phyloP scores from a whole-genome alignment of 2,797 vertebrate species.

The Epinephelus coioides region DNA sequence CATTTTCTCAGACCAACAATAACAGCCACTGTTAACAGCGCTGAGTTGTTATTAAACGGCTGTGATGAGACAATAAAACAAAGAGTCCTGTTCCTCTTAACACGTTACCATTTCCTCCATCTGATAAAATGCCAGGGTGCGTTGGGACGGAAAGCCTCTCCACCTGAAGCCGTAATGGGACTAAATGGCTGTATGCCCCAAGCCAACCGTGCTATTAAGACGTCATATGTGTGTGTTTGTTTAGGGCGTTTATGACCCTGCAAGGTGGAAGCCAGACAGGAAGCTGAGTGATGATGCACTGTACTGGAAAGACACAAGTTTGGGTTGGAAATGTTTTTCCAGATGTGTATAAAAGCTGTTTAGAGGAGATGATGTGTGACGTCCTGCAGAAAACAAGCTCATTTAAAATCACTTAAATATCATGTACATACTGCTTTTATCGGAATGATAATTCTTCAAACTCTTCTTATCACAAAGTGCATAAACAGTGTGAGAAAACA shows the following conservation, averaged over 20 bases:
- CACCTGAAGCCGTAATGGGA: slow-evolving; percentile 41
- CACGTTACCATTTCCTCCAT: slow-evolving; percentile 50
- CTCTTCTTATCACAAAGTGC: background rate
- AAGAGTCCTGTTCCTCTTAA: slow-evolving; percentile 38
- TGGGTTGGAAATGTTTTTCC: slow-evolving; percentile 9
- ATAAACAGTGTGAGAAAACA: slow-evolving; percentile 43
- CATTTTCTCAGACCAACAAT: slow-evolving; percentile 33
- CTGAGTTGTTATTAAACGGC: slow-evolving; percentile 42
- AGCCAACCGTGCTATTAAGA: slow-evolving; percentile 53
- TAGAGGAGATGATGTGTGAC: background rate
- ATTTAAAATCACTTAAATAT: background rate
- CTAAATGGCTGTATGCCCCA: slow-evolving; percentile 38
- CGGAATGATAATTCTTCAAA: background rate
- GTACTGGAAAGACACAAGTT: slow-evolving; percentile 23
- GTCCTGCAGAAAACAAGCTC: background rate
- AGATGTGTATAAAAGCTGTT: slow-evolving; percentile 3
- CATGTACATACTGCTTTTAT: background rate
- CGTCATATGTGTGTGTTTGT: slow-evolving; percentile 63
- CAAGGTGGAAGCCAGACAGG: slow-evolving; percentile 43
- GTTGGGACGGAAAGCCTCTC: slow-evolving; percentile 46
- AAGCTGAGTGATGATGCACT: slow-evolving; percentile 35
- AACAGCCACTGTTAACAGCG: slow-evolving; percentile 20
- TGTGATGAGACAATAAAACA: slow-evolving; percentile 59
- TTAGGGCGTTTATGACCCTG: slow-evolving; percentile 59
- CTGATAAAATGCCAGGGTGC: slow-evolving; percentile 28